These are phyloP conservation scores for Portevinia maculata DNA, from an alignment of 2,888 invertebrate species.

Conservation along the genomic window DNA sequence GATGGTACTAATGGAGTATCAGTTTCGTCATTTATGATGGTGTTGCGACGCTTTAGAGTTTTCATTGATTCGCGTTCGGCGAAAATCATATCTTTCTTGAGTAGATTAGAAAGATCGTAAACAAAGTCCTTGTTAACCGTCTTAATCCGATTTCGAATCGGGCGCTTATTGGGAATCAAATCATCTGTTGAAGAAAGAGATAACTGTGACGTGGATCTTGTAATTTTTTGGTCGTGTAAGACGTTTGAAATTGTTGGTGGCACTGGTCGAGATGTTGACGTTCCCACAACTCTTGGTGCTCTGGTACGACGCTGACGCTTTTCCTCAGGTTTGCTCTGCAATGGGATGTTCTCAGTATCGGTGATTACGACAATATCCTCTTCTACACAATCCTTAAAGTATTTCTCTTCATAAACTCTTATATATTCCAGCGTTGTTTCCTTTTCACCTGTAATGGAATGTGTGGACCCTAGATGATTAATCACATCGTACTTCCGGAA, in stretches of 20 bases:
- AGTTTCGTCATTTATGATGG: conserved; percentile 56
- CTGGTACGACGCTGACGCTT: conserved; percentile 70
- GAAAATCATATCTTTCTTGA: conserved; percentile 81
- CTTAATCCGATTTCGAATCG: conserved; percentile 87
- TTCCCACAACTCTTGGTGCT: conserved; percentile 72
- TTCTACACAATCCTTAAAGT: conserved; percentile 80
- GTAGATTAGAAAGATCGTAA: conserved; percentile 86
- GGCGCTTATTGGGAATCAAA: conserved; percentile 81
- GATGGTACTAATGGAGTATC: conserved; percentile 45
- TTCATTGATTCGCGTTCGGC: conserved; percentile 70
- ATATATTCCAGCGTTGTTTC: conserved; percentile 82
- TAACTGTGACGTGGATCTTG: conserved; percentile 74
- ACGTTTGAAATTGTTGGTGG: conserved; percentile 26
- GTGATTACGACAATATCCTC: conserved; percentile 80
- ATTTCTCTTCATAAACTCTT: conserved; percentile 79
- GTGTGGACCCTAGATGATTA: conserved; percentile 86
- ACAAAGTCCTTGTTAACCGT: conserved; percentile 88
- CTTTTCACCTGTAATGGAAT: conserved; percentile 85
- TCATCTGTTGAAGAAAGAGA: conserved; percentile 75
- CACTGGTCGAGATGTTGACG: conserved; percentile 29
- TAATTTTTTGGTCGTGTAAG: conserved; percentile 75
- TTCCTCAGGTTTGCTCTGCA: conserved; percentile 61
- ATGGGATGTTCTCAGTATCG: conserved; percentile 72
- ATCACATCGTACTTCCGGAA: conserved; percentile 87
- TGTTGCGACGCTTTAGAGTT: conserved; percentile 76